Evolutionary conservation across 2,797 vertebrate genomes (phyloP).

Genomic region (Hapalemur alaotrensis): DNA sequence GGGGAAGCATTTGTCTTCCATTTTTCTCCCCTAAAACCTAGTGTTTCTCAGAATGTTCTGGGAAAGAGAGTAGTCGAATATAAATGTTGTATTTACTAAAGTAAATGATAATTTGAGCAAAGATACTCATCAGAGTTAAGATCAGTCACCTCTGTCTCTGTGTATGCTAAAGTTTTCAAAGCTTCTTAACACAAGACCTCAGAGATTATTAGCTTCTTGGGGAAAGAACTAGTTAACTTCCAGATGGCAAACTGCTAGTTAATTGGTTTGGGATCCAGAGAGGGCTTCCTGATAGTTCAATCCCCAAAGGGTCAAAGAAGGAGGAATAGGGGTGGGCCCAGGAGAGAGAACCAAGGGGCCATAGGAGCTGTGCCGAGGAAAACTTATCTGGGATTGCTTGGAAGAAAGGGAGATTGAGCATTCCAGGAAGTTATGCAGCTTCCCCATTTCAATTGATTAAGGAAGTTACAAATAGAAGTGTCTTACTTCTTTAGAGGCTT

Average conservation of each 20-base stretch:
- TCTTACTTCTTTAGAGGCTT: not conserved
- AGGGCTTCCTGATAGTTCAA: not conserved
- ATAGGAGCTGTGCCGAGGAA: not conserved
- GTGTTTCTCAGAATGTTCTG: constrained; percentile 15
- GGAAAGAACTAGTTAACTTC: constrained; percentile 20
- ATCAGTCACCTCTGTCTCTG: not conserved
- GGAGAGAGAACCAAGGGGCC: not conserved
- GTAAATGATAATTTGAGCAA: not conserved
- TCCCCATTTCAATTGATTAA: not conserved
- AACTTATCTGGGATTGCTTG: not conserved
- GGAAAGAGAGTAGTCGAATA: not conserved
- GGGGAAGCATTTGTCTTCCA: not conserved
- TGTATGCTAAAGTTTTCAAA: not conserved
- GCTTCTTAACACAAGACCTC: not conserved
- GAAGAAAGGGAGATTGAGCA: not conserved
- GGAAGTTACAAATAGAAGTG: not conserved
- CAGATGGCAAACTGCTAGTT: not conserved
- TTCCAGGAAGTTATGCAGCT: not conserved
- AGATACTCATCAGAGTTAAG: not conserved
- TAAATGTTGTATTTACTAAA: not conserved
- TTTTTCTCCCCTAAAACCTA: not conserved
- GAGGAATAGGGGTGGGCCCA: not conserved
- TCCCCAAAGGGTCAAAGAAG: not conserved
- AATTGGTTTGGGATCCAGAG: not conserved
- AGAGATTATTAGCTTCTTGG: not conserved